Evolutionary conservation across 92 coral and sea anemone species (phyloP), one percentile per base, ranked within the genome.

Genomic region (Paramuricea clavata): DNA sequence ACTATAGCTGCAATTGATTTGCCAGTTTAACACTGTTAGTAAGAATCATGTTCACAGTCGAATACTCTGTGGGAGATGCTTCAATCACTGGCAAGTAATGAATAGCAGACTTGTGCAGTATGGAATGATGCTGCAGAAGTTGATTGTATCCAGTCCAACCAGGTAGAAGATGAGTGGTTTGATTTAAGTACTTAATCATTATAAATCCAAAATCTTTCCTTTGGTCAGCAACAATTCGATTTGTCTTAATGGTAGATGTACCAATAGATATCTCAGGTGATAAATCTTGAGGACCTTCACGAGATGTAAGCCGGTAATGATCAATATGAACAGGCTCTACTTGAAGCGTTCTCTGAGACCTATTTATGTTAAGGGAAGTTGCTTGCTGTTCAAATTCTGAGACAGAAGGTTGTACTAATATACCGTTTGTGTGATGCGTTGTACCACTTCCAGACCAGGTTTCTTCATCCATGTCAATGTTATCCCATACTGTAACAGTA

Each of bases 191-290:
- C 75, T 39, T 33, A 31, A 33, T 33, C 21, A 30, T n/a, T 33
- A 69, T 69, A 39, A 33, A 69, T 33, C 44, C 75, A 17, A 69
- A 69, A 30, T 60, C 68, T 60, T 60, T 60, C 68, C 68, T 60
- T 60, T 60, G 68, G 33, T 69, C 75, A 69, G 75, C 75, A 39
- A 33, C 43, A 33, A 69, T 69, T 69, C 75, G 44, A 31, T 39
- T 17, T 15, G 44, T 69, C 32, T 34, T 33, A 65, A 65, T 65
- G 6, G 49, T n/a, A 60, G 68, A 60, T 22, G 68, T 60, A 60
- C 68, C 68, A 60, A 26, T 13, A 60, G 31, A 60, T 26, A 60
- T 60, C 6, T 26, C 15, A 22, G 68, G 68, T 60, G 68, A 60
- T 60, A 60, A 5, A 60, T 11, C 68, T 60, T 27, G 8, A 27